Evolutionary conservation across 2,797 vertebrate species (phyloP).

Genomic region (Mormyrus proboscirostris): DNA sequence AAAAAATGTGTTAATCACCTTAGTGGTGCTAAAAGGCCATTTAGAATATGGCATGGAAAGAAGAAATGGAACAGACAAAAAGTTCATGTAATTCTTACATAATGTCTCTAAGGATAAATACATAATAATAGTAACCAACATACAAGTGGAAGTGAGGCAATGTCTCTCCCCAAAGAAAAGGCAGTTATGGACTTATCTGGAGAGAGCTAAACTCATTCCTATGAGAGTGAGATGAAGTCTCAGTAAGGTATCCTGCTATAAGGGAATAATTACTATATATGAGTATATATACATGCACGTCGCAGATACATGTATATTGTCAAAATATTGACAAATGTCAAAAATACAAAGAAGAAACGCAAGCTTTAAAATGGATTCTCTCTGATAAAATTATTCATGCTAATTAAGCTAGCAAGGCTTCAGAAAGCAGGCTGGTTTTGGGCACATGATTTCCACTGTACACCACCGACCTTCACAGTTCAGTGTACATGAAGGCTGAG

Average conservation of each 20-base stretch:
- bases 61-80: background rate
- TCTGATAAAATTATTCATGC: background rate
- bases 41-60: background rate
- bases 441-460: background rate
- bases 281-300: background rate
- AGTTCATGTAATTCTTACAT: background rate
- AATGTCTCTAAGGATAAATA: background rate
- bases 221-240: background rate
- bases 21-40: background rate
- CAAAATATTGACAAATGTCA: background rate
- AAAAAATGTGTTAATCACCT: background rate
- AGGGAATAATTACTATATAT: background rate
- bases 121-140: background rate
- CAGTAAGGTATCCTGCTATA: background rate
- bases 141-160: background rate
- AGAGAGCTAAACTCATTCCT: background rate
- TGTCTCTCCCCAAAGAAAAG: background rate
- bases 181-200: background rate
- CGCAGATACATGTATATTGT: background rate
- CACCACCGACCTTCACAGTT: background rate
- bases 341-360: background rate
- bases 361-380: background rate
- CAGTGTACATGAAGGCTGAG: background rate
- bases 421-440: background rate
- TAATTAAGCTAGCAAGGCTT: background rate